phyloP scores from a whole-genome alignment of 2,113 vertebrate species.

The Actenoides lindsayi region DNA sequence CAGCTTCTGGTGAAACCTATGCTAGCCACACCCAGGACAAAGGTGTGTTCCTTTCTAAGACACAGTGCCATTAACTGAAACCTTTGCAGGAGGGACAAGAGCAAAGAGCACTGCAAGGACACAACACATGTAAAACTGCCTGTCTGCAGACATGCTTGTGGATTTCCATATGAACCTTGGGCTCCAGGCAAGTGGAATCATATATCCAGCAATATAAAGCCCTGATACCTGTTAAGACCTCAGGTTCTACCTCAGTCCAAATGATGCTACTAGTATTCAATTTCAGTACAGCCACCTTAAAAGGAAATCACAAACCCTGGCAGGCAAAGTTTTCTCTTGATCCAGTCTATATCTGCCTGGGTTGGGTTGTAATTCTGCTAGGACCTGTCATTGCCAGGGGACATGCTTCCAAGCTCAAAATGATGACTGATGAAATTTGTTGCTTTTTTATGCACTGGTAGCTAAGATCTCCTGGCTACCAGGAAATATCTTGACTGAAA shows the following conservation, averaged over 20 bases:
- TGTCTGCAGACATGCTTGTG: background rate
- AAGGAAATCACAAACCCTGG: background rate
- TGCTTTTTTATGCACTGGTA: background rate
- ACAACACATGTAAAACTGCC: background rate
- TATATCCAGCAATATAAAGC: background rate
- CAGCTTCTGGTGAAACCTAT: background rate
- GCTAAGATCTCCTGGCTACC: background rate
- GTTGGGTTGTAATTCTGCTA: background rate
- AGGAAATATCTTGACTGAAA: background rate
- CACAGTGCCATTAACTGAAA: background rate
- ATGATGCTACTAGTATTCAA: background rate
- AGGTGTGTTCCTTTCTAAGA: background rate
- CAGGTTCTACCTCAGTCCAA: background rate
- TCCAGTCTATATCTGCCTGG: background rate
- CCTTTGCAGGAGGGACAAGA: background rate
- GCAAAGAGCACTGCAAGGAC: background rate
- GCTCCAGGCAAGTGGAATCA: background rate
- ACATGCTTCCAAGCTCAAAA: background rate
- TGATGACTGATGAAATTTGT: background rate
- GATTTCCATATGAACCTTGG: background rate
- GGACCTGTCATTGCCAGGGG: background rate
- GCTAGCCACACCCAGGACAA: background rate
- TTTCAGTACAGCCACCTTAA: background rate
- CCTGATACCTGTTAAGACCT: background rate
- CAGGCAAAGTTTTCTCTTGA: background rate